These are phyloP conservation scores for Noturus placidus DNA, from an alignment of 2,113 vertebrate genomes.

Conservation along the genomic window DNA sequence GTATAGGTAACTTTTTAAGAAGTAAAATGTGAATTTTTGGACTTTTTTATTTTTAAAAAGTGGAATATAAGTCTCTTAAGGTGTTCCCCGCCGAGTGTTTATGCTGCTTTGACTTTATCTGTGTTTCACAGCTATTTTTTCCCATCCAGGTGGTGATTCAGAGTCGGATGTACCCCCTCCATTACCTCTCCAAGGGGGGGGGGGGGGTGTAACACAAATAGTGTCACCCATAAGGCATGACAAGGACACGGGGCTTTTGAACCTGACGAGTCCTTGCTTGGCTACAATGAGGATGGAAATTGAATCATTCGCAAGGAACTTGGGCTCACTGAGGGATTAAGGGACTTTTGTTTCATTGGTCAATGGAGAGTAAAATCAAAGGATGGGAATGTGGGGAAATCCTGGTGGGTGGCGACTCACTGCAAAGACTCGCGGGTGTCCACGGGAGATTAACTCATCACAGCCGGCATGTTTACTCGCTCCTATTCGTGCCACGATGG, in stretches of 20 bases:
- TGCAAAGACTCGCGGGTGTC: slow-evolving; percentile 21
- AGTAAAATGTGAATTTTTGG: background rate
- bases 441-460: slow-evolving; percentile 39
- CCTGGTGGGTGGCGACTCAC: slow-evolving; percentile 41
- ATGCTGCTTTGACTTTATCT: background rate
- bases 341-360: slow-evolving; percentile 54
- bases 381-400: slow-evolving; percentile 43
- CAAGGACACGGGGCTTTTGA: slow-evolving; percentile 44
- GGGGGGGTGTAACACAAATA: background rate
- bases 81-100: too few species aligned
- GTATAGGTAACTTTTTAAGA: background rate
- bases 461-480: background rate
- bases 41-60: background rate
- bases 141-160: slow-evolving; percentile 14
- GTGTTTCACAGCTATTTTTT: background rate
- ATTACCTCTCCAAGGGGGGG: background rate
- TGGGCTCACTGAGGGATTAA: slow-evolving; percentile 51
- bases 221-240: slow-evolving; percentile 1
- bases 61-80: background rate
- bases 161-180: background rate
- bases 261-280: slow-evolving; percentile 44
- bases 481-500: background rate
- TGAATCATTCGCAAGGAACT: slow-evolving; percentile 58
- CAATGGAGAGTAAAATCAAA: slow-evolving; percentile 52
- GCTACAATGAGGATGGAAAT: slow-evolving; percentile 56